A percentile compares a stretch with the other conserved stretches of the same genome.
Evolutionary conservation across 2,113 vertebrate species (phyloP).

Genomic region (Lutjanus erythropterus): DNA sequence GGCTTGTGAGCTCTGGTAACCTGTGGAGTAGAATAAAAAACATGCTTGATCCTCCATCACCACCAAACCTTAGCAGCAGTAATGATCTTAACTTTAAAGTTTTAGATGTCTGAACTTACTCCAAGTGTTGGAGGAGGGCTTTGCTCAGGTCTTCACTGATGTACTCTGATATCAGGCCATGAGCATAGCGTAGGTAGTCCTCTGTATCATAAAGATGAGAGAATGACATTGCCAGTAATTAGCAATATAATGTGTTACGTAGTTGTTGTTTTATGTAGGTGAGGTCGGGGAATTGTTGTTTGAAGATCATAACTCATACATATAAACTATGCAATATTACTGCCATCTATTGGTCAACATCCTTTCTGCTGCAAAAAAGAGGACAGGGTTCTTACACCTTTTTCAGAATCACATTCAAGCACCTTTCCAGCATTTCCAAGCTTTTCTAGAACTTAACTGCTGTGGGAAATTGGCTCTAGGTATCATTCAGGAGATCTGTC

Average conservation of each 20-base stretch:
- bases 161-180: constrained; percentile 96
- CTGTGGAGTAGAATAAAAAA: constrained; percentile 77
- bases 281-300: neutral
- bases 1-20: constrained; percentile 88
- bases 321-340: constrained; percentile 29
- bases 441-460: too few relatives aligned
- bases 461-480: too few relatives aligned
- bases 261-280: neutral
- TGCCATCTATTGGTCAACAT: constrained; percentile 74
- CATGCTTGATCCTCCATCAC: neutral
- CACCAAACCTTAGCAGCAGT: neutral
- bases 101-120: constrained; percentile 83
- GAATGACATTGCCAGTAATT: neutral
- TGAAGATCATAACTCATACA: neutral
- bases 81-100: neutral
- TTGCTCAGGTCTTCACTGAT: constrained; percentile 91
- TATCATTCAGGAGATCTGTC: too few relatives aligned
- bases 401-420: too few relatives aligned
- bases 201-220: constrained; percentile 76
- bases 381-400: too few relatives aligned
- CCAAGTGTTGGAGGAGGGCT: constrained; percentile 88
- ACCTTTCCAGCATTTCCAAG: too few relatives aligned
- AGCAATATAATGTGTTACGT: neutral
- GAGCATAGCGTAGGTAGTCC: constrained; percentile 92
- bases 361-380: neutral